phyloP scores from a whole-genome alignment of 2,888 invertebrate genomes.

The Hydrotaea cyrtoneurina region DNA sequence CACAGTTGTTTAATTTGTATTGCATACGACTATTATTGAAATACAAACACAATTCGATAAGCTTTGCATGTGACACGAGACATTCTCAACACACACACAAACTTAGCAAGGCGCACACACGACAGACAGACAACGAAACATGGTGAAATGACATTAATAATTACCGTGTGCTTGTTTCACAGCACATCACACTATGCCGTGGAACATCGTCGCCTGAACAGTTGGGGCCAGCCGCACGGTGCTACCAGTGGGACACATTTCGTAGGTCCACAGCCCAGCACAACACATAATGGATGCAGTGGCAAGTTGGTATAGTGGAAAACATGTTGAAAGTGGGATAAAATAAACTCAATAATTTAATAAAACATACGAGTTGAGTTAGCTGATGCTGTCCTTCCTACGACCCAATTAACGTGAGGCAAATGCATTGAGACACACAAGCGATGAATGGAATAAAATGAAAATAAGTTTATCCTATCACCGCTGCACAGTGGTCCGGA shows the following conservation, averaged over 20 bases:
- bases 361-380: slow-evolving; percentile 31
- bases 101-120: background rate
- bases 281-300: background rate
- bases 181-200: slow-evolving; percentile 15
- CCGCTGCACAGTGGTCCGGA: too few relatives aligned
- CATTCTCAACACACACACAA: background rate
- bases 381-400: slow-evolving; percentile 8
- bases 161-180: slow-evolving; percentile 34
- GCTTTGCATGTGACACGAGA: slow-evolving; percentile 40
- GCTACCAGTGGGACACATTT: slow-evolving; percentile 5
- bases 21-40: slow-evolving; percentile 13
- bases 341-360: slow-evolving; percentile 35
- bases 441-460: slow-evolving; percentile 5
- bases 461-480: slow-evolving; percentile 27
- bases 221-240: background rate
- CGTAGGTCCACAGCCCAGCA: background rate
- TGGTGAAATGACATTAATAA: slow-evolving; percentile 41
- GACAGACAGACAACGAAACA: slow-evolving; percentile 20
- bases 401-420: slow-evolving; percentile 32
- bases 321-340: slow-evolving; percentile 26
- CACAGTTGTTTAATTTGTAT: background rate
- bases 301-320: slow-evolving; percentile 21
- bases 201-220: background rate
- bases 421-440: slow-evolving; percentile 20
- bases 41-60: slow-evolving; percentile 2